Evolutionary conservation across 2,113 vertebrate species (phyloP).

Genomic region (Gallinago jamesoni): DNA sequence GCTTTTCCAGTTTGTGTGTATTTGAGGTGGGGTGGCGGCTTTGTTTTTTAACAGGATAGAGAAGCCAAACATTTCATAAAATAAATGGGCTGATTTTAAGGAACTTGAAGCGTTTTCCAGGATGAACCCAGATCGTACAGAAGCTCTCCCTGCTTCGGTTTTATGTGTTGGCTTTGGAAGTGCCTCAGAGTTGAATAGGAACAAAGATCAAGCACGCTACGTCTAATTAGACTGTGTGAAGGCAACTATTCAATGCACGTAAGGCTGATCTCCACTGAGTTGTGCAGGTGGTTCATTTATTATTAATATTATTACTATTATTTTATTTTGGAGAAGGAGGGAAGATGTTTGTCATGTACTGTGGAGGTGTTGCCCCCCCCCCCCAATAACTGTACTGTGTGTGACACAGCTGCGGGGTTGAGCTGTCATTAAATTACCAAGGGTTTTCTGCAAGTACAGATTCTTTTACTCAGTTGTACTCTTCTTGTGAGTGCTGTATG

Average conservation of each 20-base stretch:
- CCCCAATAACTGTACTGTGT: neutral
- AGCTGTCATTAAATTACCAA: fast-evolving
- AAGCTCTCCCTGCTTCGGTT: neutral
- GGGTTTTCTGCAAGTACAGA: neutral
- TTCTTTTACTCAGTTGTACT: neutral
- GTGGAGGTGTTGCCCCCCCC: neutral
- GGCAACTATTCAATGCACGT: neutral
- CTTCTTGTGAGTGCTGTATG: neutral
- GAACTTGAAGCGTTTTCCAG: neutral
- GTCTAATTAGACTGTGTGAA: neutral
- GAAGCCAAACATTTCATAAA: neutral
- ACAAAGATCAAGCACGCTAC: fast-evolving
- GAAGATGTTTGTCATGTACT: neutral
- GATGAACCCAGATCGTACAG: neutral
- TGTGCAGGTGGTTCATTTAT: neutral
- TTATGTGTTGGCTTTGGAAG: neutral
- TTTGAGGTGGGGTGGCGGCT: neutral
- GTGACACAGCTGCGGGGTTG: neutral
- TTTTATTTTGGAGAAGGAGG: neutral
- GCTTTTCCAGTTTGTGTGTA: neutral
- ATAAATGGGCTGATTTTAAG: neutral
- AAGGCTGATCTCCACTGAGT: neutral
- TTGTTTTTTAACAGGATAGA: neutral
- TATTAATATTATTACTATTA: neutral
- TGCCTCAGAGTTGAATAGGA: neutral